Evolutionary conservation across 2,888 invertebrate genomes (phyloP), one percentile per base, ranked within the genome.

Genomic region (Pterostichus niger): DNA sequence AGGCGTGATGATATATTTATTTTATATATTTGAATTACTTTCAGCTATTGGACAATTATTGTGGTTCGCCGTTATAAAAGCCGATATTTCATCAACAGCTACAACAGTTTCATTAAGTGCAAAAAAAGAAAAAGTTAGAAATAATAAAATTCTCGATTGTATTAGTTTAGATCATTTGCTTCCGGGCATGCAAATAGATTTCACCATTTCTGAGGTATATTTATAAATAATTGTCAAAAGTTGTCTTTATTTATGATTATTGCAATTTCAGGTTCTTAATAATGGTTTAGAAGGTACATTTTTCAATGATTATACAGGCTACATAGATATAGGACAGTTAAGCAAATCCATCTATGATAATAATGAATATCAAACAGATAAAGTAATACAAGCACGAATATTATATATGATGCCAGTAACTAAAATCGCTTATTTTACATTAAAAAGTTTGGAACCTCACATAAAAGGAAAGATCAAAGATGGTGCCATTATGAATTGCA

Each of bases 351-450:
- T 31, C 24, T 6, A 24, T 49, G 24, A 75, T 52, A 33, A 40
- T n/a, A 84, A 88, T 2, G 87, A 89, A 44, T 86, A 91, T 7
- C 88, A 90, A 33, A 88, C 90, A 15, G 91, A 91, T 2, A 90
- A 92, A 77, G 91, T 90, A 85, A 89, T 94, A 0, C 87, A 88
- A 40, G 94, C 94, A 0, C 92, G 93, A 31, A 91, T 96, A 4
- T 88, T 96, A 3, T 96, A 95, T 87, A 90, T 93, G 71, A 91
- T 95, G 89, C 95, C 95, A 10, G 90, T 93, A 0, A 92, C 94
- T 0, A 95, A 95, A 88, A 91, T 94, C 0, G 93, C 93, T 0
- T 95, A 93, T 87, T 91, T 96, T 75, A 93, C 93, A 0, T 90
- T 93, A 87, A 81, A 88, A 2, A 44, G 85, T 0, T 84, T 87